Evolutionary conservation across 2,888 invertebrate genomes (phyloP), one percentile per base, ranked within the genome.

Genomic region (Scaeva pyrastri): DNA sequence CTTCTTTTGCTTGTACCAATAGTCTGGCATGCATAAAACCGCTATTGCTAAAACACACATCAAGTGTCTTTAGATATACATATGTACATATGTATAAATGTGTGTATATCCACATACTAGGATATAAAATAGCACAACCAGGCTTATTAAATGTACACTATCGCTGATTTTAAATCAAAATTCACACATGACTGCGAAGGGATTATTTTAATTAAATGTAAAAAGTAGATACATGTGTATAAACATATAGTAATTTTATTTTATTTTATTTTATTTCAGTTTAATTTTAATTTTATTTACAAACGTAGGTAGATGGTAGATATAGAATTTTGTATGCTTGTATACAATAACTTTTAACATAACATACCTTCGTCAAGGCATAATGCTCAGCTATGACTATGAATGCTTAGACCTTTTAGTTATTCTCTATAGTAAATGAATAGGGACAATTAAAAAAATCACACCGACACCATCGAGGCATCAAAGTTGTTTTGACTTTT

Each of bases 91-190:
- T 5, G 31, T 31, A 5, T 31, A 8, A n/a, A 31, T 5, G 31
- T 31, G 8, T 31, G 31, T 31, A 31, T 5, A 4, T 5, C 31
- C 31, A 31, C 31, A 31, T 58, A 82, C 82, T 86, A 74, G 70
- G 23, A 68, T 55, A 86, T 82, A 86, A 86, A 78, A 86, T 74
- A 78, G 76, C 81, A 76, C 80, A 85, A 68, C n/a, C n/a, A 68
- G 81, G 86, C 82, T 86, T 86, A 82, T 86, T 86, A 86, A 86
- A 86, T 86, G 78, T 82, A 86, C 82, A 86, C 82, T 86, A 82
- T 86, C 50, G 77, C 86, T 86, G 77, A 82, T 82, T 86, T 86
- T 86, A 86, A 82, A 86, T 86, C 82, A 86, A 86, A 86, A 82
- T 77, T 86, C 58, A 86, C 82, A 82, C 86, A 86, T 78, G 82